Conservation (phyloP, 30 jellyfish, hydroid and myxozoan genomes). For the Kudoa iwatai region DNA sequence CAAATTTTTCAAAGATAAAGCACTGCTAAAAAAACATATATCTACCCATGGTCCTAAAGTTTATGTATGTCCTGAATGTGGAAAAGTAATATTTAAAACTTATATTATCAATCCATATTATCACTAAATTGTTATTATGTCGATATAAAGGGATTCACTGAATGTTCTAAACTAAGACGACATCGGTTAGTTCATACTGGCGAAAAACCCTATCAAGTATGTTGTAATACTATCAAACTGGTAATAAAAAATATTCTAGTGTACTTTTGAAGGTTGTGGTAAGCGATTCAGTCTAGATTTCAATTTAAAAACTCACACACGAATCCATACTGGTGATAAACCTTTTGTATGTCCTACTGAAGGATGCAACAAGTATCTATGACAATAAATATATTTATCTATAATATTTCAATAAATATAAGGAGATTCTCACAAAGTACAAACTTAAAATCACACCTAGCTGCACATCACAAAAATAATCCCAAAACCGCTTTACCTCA, state of each 20-base stretch:
- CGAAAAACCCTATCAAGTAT: slow-evolving; percentile 84
- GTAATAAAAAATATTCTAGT: slow-evolving; percentile 9
- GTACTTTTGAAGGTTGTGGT: slow-evolving; percentile 96
- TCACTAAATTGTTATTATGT: too few relatives aligned
- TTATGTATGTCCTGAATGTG: slow-evolving; percentile 92
- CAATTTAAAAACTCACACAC: slow-evolving; percentile 75
- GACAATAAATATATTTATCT: too few relatives aligned
- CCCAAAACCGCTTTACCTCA: too few relatives aligned
- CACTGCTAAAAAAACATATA: too few relatives aligned
- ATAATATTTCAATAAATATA: too few relatives aligned
- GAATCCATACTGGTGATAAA: slow-evolving; percentile 95
- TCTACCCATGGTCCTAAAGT: slow-evolving; percentile 97
- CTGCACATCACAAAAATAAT: too few relatives aligned
- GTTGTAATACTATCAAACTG: too few relatives aligned
- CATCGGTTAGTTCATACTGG: slow-evolving; percentile 93
- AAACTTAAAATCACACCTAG: slow-evolving; percentile 60
- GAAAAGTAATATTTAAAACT: slow-evolving; percentile 13
- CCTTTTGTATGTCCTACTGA: slow-evolving; percentile 94
- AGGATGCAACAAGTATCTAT: too few relatives aligned
- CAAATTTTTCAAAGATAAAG: too few relatives aligned
- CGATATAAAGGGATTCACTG: slow-evolving; percentile 80
- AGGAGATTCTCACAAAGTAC: slow-evolving; percentile 85
- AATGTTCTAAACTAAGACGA: slow-evolving; percentile 60
- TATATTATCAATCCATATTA: too few relatives aligned
- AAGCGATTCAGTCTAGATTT: slow-evolving; percentile 65